Conservation (phyloP, 2,113 vertebrate species). For the Microtus oregoni region DNA sequence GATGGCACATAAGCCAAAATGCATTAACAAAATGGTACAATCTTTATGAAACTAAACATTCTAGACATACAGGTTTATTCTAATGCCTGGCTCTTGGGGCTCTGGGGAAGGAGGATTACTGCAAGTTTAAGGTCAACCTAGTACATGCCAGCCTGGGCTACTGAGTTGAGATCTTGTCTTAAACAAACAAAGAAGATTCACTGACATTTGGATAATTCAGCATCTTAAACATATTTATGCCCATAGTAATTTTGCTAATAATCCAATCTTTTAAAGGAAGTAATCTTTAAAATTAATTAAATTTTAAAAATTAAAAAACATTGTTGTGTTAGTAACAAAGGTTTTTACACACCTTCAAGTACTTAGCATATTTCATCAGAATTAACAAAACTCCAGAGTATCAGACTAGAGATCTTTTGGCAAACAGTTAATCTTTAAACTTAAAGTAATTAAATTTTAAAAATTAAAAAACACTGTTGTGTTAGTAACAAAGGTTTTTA, state of each 20-base stretch:
- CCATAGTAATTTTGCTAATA: neutral
- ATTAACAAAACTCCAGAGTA: neutral
- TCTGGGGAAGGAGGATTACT: neutral
- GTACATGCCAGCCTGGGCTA: neutral
- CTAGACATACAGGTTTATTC: neutral
- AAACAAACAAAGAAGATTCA: conserved; percentile 35
- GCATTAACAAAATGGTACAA: neutral
- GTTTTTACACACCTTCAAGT: neutral
- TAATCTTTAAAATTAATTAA: conserved; percentile 5
- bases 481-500: conserved; percentile 36
- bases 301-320: neutral
- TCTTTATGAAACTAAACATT: neutral
- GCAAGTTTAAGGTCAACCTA: neutral
- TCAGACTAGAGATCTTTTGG: neutral
- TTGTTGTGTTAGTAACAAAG: neutral
- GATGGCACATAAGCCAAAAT: neutral
- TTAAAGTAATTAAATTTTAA: neutral
- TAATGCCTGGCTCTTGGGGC: neutral
- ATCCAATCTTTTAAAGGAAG: conserved; percentile 30
- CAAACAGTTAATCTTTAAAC: neutral
- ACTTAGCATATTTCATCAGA: neutral
- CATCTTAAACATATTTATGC: conserved; percentile 24
- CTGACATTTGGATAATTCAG: conserved; percentile 17
- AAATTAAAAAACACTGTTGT: neutral
- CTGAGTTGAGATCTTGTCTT: neutral